phyloP scores from a whole-genome alignment of 2,113 vertebrate genomes.

The Tor tambroides region DNA sequence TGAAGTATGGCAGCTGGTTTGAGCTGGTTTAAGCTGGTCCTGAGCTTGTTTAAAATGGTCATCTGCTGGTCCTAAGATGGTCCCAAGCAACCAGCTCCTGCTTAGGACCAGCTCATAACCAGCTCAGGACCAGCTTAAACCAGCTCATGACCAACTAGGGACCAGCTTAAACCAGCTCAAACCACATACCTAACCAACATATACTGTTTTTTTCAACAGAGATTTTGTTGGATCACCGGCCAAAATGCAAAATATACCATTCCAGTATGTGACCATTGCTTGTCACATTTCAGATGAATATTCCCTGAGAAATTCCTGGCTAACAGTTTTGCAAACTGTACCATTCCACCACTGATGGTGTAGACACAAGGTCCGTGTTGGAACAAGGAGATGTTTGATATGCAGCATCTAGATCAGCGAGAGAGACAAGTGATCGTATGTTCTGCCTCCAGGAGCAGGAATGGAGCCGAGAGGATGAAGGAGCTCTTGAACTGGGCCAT shows the following conservation, averaged over 20 bases:
- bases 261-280: neutral
- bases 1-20: too few species aligned
- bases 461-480: neutral
- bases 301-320: neutral
- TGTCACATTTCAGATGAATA: neutral
- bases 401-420: conserved; percentile 21
- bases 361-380: neutral
- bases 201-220: too few species aligned
- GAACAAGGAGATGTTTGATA: neutral
- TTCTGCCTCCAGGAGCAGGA: conserved; percentile 5
- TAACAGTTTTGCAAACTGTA: neutral
- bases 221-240: neutral
- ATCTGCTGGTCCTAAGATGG: too few species aligned
- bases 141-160: too few species aligned
- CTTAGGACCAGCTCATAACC: too few species aligned
- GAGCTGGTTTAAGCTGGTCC: too few species aligned
- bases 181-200: too few species aligned
- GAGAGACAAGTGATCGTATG: conserved; percentile 5
- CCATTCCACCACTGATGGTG: neutral
- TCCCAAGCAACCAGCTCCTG: too few species aligned
- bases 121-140: too few species aligned
- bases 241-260: neutral
- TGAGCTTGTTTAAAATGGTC: too few species aligned
- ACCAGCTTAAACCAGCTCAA: too few species aligned
- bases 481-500: conserved; percentile 24